phyloP scores from a whole-genome alignment of 1,140 invertebrate species.

The Lordiphosa mommai region DNA sequence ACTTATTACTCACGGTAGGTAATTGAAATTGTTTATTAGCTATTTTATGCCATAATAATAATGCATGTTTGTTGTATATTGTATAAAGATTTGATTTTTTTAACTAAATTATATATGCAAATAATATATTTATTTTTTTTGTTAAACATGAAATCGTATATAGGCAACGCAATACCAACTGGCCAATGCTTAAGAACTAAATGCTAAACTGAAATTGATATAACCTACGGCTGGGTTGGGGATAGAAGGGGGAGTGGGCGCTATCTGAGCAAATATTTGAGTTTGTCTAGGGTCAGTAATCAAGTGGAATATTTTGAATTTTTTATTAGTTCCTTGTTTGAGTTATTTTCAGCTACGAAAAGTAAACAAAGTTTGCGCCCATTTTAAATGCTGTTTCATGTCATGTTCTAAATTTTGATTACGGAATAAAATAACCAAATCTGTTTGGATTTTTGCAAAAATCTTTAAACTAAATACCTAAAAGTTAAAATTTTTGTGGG shows the following conservation, averaged over 20 bases:
- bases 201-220: constrained; percentile 68
- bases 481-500: no score
- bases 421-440: no score
- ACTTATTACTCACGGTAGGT: constrained; percentile 18
- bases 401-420: no score
- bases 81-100: constrained; percentile 57
- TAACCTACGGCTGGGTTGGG: constrained; percentile 47
- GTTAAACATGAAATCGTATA: constrained; percentile 6
- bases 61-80: constrained; percentile 46
- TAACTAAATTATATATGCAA: constrained; percentile 51
- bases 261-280: background rate
- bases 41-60: constrained; percentile 63
- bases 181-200: constrained; percentile 55
- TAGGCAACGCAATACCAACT: constrained; percentile 32
- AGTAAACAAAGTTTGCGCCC: constrained; percentile 26
- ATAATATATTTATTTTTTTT: constrained; percentile 17
- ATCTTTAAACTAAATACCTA: no score
- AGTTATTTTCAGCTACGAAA: constrained; percentile 23
- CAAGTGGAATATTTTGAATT: constrained; percentile 53
- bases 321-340: constrained; percentile 1
- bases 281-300: constrained; percentile 14
- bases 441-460: no score
- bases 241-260: background rate
- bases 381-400: no score
- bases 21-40: constrained; percentile 72